Percentiles rank a stretch among this genome's conserved stretches.
These are phyloP conservation scores for Trachelus troglodyta DNA, from an alignment of 2,888 invertebrate genomes.

Conservation along the genomic window DNA sequence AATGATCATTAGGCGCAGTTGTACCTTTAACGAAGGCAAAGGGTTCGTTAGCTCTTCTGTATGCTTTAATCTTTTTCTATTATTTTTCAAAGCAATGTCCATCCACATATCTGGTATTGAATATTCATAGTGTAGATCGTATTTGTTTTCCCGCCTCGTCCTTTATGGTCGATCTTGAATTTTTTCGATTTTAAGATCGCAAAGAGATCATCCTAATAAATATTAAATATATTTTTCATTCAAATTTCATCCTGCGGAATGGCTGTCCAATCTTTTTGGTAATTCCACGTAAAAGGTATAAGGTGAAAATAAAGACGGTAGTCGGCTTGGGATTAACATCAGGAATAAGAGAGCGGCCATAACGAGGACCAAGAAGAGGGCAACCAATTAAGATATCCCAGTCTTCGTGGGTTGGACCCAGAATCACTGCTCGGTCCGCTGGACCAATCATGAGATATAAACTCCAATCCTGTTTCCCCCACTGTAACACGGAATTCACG, in stretches of 20 bases:
- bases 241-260: not conserved
- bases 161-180: not conserved
- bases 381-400: slow-evolving; percentile 63
- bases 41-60: not conserved
- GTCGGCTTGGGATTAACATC: slow-evolving; percentile 10
- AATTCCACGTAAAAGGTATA: not conserved
- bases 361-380: slow-evolving; percentile 31
- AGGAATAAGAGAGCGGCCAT: slow-evolving; percentile 36
- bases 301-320: not conserved
- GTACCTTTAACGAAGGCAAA: not conserved
- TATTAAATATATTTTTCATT: not conserved
- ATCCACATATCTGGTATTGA: not conserved
- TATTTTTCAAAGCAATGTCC: not conserved
- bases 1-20: not conserved
- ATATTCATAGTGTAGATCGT: not conserved
- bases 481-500: slow-evolving; percentile 25
- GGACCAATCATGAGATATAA: slow-evolving; percentile 56
- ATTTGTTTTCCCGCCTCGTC: not conserved
- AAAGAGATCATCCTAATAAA: not conserved
- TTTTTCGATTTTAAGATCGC: not conserved
- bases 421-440: slow-evolving; percentile 26
- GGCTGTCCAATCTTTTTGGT: not conserved
- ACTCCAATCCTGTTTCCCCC: slow-evolving; percentile 22
- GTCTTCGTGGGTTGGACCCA: slow-evolving; percentile 50
- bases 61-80: not conserved